phyloP scores from a whole-genome alignment of 2,113 vertebrate species.

The Actinemys pallida region DNA sequence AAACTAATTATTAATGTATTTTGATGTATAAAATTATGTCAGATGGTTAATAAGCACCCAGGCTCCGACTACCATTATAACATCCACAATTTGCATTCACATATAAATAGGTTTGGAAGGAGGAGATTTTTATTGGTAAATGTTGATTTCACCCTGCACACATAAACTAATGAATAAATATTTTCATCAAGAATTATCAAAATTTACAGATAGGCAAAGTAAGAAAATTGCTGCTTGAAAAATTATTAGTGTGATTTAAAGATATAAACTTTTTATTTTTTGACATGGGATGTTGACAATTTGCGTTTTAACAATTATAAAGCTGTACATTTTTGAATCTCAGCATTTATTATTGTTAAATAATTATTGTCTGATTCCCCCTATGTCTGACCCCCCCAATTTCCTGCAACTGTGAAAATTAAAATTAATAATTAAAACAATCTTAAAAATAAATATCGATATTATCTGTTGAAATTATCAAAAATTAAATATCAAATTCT shows the following conservation, averaged over 20 bases:
- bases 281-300: background rate
- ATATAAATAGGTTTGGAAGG: background rate
- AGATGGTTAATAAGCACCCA: slow-evolving; percentile 1
- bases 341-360: background rate
- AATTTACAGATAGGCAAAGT: background rate
- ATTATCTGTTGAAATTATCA: background rate
- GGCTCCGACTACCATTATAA: slow-evolving; percentile 6
- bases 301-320: background rate
- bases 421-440: background rate
- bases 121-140: background rate
- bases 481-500: background rate
- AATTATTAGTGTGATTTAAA: background rate
- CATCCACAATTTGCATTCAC: slow-evolving; percentile 18
- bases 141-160: background rate
- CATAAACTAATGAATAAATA: background rate
- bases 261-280: background rate
- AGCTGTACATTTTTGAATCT: background rate
- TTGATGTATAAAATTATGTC: background rate
- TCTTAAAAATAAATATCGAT: background rate
- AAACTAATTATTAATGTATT: slow-evolving; percentile 32
- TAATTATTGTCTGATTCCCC: background rate
- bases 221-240: background rate
- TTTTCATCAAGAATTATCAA: background rate
- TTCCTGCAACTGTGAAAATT: background rate
- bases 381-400: background rate